A percentile compares a stretch with the other conserved stretches of the same genome.
These are phyloP conservation scores for Euzetes globulus DNA, from an alignment of 2,888 invertebrate species.

Conservation along the genomic window DNA sequence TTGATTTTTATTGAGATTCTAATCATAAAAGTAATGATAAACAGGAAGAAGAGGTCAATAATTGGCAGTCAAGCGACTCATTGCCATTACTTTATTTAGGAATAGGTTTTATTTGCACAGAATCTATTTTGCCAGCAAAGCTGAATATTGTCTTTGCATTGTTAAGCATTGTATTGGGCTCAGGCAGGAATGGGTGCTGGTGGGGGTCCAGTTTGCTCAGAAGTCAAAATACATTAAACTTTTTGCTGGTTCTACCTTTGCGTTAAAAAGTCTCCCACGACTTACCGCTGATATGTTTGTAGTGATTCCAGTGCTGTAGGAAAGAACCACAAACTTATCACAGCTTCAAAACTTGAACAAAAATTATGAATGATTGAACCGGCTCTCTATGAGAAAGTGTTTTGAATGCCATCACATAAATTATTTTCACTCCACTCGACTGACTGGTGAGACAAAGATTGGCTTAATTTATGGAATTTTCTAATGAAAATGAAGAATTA, in stretches of 20 bases:
- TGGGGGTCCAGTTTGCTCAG: not conserved
- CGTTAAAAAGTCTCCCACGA: conserved; percentile 28
- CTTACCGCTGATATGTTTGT: not conserved
- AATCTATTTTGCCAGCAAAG: not conserved
- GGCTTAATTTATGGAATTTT: not conserved
- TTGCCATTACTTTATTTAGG: not conserved
- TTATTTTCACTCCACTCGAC: conserved; percentile 5
- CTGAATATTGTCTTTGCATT: conserved; percentile 17
- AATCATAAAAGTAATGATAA: not conserved
- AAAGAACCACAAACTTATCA: conserved; percentile 9
- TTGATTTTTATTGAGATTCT: conserved; percentile 14
- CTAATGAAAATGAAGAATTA: conserved; percentile 10
- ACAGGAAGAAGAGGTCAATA: conserved; percentile 16
- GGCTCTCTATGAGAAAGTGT: conserved; percentile 27
- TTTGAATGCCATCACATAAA: conserved; percentile 1
- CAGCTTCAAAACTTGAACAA: not conserved
- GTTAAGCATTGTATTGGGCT: not conserved
- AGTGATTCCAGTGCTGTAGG: not conserved
- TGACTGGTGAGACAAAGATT: too few species aligned
- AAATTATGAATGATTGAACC: conserved; percentile 23
- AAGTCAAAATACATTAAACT: not conserved
- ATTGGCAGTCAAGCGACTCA: not conserved
- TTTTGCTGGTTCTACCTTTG: not conserved
- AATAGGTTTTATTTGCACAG: not conserved
- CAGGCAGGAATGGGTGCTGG: not conserved